Percentiles rank a stretch among this genome's conserved stretches.
phyloP scores from a whole-genome alignment of 2,797 vertebrate species.

The Phoeniculus purpureus region DNA sequence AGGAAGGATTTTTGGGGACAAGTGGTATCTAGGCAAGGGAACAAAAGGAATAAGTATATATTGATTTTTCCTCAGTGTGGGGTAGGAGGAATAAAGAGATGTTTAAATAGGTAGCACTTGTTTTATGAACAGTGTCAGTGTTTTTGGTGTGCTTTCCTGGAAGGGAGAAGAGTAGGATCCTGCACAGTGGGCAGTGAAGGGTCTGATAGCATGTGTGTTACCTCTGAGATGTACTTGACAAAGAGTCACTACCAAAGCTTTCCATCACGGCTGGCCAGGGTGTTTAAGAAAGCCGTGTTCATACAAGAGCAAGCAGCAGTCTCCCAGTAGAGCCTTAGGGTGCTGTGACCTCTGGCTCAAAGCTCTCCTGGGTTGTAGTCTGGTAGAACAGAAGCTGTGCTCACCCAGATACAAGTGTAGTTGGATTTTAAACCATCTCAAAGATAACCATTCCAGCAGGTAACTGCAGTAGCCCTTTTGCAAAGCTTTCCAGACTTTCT shows the following conservation, averaged over 20 bases:
- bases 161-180: not conserved
- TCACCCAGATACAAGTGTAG: not conserved
- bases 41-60: not conserved
- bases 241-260: not conserved
- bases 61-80: fast-evolving
- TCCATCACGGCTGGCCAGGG: not conserved
- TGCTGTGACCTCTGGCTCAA: too few species aligned
- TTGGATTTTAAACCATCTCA: not conserved
- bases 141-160: not conserved
- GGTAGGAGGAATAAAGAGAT: not conserved
- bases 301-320: too few species aligned
- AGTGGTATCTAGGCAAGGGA: not conserved
- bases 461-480: not conserved
- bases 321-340: too few species aligned
- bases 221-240: not conserved
- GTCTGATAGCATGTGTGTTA: not conserved
- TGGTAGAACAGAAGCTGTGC: not conserved
- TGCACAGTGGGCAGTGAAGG: not conserved
- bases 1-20: not conserved
- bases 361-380: not conserved
- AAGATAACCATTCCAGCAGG: slow-evolving; percentile 9
- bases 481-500: not conserved
- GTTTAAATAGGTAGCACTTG: not conserved
- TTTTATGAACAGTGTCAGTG: not conserved
- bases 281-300: not conserved